Evolutionary conservation across 2,888 invertebrate species (phyloP).

Genomic region (Lithodes maja): DNA sequence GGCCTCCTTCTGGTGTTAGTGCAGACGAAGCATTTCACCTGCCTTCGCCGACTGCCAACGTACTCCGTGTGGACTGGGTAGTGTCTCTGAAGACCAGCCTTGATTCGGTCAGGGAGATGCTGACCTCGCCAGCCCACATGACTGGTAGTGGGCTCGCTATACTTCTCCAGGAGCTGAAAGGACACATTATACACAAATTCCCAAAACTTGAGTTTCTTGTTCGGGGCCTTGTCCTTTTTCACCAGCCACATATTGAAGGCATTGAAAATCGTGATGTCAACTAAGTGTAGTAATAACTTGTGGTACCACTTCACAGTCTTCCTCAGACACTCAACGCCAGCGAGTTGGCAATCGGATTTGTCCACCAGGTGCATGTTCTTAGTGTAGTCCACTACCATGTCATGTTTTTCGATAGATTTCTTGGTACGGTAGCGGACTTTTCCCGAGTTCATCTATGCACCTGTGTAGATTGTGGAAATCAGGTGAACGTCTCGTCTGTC

Average conservation of each 20-base stretch:
- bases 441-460: neutral
- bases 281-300: too few relatives aligned
- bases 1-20: neutral
- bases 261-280: too few relatives aligned
- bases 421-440: neutral
- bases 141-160: neutral
- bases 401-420: neutral
- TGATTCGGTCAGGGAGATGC: neutral
- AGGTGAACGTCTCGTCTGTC: neutral
- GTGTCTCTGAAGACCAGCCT: neutral
- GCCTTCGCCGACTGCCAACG: neutral
- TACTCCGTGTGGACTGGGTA: conserved; percentile 5
- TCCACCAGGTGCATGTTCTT: too few relatives aligned
- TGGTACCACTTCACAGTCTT: too few relatives aligned
- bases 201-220: neutral
- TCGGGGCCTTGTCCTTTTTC: neutral
- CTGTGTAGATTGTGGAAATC: neutral
- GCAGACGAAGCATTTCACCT: neutral
- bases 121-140: neutral
- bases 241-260: too few relatives aligned
- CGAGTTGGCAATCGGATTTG: too few relatives aligned
- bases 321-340: too few relatives aligned
- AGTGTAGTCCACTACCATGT: neutral
- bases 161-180: neutral
- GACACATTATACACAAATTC: conserved; percentile 10